A percentile compares a stretch with the other conserved stretches of the same genome.
phyloP scores from a whole-genome alignment of 2,113 vertebrate species.

The Campylomormyrus tamandua region DNA sequence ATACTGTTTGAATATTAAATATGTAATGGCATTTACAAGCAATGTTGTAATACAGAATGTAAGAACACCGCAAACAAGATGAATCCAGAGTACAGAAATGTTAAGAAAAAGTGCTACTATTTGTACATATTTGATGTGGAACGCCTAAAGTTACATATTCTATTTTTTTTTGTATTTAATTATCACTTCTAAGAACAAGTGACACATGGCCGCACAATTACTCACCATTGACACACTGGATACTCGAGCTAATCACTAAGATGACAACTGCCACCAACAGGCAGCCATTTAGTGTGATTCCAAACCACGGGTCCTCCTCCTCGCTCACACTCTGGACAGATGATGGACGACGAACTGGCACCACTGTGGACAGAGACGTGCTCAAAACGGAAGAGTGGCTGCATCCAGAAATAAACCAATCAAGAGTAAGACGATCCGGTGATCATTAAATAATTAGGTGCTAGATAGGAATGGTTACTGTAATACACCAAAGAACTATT shows the following conservation, averaged over 20 bases:
- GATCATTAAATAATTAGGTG: background rate
- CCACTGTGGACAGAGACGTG: constrained; percentile 30
- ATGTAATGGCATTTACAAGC: background rate
- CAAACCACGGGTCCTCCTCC: constrained; percentile 72
- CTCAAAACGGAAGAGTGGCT: background rate
- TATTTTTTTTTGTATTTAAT: background rate
- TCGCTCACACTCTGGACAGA: constrained; percentile 50
- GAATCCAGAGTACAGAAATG: background rate
- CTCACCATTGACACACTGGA: constrained; percentile 79
- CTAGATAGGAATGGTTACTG: background rate
- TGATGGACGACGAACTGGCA: constrained; percentile 56
- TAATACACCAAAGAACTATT: background rate
- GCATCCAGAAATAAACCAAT: background rate
- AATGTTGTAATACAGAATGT: background rate
- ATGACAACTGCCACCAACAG: constrained; percentile 68
- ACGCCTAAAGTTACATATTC: background rate
- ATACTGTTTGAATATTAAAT: background rate
- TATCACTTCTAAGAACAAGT: background rate
- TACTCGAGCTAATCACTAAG: constrained; percentile 72
- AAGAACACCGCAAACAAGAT: background rate
- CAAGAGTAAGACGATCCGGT: background rate
- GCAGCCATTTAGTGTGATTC: constrained; percentile 80
- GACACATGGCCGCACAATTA: background rate
- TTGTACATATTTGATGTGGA: background rate
- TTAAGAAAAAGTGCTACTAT: background rate